A percentile compares a stretch with the other conserved stretches of the same genome.
Evolutionary conservation across 1,140 invertebrate species (phyloP).

Genomic region (Glossosoma conforme): DNA sequence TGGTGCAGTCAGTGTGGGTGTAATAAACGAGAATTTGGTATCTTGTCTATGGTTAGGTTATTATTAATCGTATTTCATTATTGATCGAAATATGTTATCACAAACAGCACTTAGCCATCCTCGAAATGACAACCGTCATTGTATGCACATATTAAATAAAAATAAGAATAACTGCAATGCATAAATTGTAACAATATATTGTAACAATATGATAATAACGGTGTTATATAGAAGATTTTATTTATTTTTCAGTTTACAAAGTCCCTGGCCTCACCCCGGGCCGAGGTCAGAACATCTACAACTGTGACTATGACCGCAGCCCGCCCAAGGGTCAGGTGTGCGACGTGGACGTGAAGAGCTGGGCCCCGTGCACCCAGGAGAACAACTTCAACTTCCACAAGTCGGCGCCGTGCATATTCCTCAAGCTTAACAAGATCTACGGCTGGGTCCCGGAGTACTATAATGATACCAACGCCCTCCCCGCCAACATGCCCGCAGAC

Average conservation of each 20-base stretch:
- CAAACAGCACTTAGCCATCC: no score
- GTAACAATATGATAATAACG: no score
- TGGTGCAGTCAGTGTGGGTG: no score
- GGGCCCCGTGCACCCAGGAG: conserved; percentile 61
- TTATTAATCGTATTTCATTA: no score
- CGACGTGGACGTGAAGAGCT: conserved; percentile 61
- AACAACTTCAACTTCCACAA: conserved; percentile 70
- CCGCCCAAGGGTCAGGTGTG: conserved; percentile 65
- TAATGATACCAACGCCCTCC: conserved; percentile 55
- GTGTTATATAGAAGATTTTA: no score
- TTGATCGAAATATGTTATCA: no score
- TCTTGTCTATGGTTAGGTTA: no score
- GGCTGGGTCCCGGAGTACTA: conserved; percentile 72
- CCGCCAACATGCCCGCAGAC: conserved; percentile 59
- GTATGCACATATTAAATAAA: no score
- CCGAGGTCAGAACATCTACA: conserved; percentile 61
- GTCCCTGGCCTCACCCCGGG: conserved; percentile 59
- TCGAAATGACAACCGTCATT: no score
- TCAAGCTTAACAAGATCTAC: conserved; percentile 78
- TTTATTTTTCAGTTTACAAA: conserved; percentile 58
- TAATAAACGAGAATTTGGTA: no score
- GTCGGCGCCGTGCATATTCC: conserved; percentile 74
- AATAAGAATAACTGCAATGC: no score
- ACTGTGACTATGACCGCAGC: conserved; percentile 58
- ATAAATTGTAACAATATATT: no score